phyloP scores from a whole-genome alignment of 2,113 vertebrate species.

The Ornithorhynchus anatinus region DNA sequence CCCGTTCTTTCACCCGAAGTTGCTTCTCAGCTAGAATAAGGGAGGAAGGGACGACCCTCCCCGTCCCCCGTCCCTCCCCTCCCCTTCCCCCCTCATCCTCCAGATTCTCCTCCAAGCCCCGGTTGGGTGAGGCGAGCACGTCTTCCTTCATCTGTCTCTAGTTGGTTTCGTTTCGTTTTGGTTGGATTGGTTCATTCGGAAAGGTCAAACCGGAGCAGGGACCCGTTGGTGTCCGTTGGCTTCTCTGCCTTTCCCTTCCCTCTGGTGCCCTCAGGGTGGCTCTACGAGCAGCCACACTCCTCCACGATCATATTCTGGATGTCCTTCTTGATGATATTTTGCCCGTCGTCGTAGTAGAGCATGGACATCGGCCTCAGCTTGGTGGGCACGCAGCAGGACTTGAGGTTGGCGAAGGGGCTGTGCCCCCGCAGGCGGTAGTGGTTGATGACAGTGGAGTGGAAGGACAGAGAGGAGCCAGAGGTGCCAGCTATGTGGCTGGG shows the following conservation, averaged over 20 bases:
- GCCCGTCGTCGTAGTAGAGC: constrained; percentile 96
- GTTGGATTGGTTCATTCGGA: constrained; percentile 52
- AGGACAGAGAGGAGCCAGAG: constrained; percentile 89
- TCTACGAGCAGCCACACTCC: constrained; percentile 96
- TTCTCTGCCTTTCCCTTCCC: constrained; percentile 41
- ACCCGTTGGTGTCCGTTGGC: constrained; percentile 56
- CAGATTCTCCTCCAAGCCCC: constrained; percentile 56
- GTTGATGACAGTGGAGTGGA: constrained; percentile 97
- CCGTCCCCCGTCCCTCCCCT: constrained; percentile 51
- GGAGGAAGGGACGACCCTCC: constrained; percentile 47
- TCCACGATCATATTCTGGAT: constrained; percentile 99
- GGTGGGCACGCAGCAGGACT: constrained; percentile 95
- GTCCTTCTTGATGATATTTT: constrained; percentile 98
- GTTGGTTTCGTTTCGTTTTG: constrained; percentile 35
- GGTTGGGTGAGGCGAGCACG: constrained; percentile 41
- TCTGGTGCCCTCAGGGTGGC: background rate
- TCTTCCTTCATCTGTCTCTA: constrained; percentile 59
- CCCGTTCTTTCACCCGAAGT: constrained; percentile 24
- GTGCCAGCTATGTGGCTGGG: constrained; percentile 93
- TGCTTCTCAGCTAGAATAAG: constrained; percentile 54
- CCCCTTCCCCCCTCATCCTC: constrained; percentile 29
- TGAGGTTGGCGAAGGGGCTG: constrained; percentile 92
- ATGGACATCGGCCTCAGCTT: constrained; percentile 98
- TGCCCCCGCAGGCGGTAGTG: constrained; percentile 95
- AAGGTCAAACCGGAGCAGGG: constrained; percentile 26